These are phyloP conservation scores for Catagonus wagneri DNA, from an alignment of 2,113 vertebrate genomes.

Conservation along the genomic window DNA sequence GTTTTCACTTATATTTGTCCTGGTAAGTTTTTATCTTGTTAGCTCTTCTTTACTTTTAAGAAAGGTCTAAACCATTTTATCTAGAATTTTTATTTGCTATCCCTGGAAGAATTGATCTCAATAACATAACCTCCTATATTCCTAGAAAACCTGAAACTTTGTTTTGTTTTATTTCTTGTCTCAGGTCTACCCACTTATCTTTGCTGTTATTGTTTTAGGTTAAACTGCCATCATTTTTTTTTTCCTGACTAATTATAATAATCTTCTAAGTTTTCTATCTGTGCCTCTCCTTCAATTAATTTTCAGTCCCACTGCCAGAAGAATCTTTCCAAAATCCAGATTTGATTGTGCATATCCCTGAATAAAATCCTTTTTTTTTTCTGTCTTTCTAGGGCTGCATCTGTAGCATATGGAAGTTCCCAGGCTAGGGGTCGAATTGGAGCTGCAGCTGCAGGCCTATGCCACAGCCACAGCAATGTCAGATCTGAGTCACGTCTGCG, in stretches of 20 bases:
- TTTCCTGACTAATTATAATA: neutral
- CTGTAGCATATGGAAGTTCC: no score
- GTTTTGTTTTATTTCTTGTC: neutral
- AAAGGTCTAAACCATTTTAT: neutral
- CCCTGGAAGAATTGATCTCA: neutral
- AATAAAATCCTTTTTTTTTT: neutral
- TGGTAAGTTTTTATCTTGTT: neutral
- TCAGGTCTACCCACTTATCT: neutral
- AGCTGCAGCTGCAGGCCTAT: no score
- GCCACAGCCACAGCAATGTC: no score
- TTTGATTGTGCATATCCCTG: neutral
- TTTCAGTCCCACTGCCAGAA: neutral
- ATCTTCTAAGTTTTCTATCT: neutral
- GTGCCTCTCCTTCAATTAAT: neutral
- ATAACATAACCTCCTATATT: neutral
- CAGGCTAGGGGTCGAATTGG: no score
- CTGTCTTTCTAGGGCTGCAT: no score
- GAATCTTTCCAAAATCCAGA: neutral
- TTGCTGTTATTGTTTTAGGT: neutral
- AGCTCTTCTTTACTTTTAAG: neutral
- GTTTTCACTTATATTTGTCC: neutral
- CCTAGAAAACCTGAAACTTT: constrained; percentile 4
- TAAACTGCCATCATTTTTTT: neutral
- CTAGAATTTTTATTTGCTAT: neutral
- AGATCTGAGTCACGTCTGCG: no score